These are phyloP conservation scores for Fringilla coelebs DNA, from an alignment of 2,797 vertebrate genomes.

Conservation along the genomic window DNA sequence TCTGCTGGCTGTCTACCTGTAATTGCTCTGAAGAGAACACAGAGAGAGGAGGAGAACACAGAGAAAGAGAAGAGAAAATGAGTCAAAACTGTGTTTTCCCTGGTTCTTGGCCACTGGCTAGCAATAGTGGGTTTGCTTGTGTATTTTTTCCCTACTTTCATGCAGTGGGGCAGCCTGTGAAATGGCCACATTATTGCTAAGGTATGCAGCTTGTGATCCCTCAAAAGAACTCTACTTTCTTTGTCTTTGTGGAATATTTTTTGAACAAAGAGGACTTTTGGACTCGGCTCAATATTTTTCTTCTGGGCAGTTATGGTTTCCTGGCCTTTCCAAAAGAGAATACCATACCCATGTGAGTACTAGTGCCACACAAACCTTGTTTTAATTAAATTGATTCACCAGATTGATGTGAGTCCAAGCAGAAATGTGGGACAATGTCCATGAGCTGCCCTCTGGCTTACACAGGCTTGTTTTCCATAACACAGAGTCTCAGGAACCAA, in stretches of 20 bases:
- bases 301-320: constrained; percentile 41
- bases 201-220: neutral
- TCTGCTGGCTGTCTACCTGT: neutral
- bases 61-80: neutral
- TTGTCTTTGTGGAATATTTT: neutral
- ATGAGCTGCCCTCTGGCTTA: neutral
- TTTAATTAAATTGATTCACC: constrained; percentile 36
- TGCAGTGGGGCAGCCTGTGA: neutral
- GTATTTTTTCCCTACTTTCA: neutral
- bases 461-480: neutral
- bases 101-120: neutral
- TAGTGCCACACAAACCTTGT: constrained; percentile 35
- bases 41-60: neutral
- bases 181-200: neutral
- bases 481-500: neutral
- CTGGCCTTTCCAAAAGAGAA: constrained; percentile 47
- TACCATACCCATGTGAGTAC: neutral
- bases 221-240: neutral
- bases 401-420: constrained; percentile 35
- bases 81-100: neutral
- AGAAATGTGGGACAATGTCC: constrained; percentile 27
- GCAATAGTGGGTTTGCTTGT: neutral
- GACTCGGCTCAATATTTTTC: neutral
- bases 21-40: neutral
- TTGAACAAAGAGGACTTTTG: neutral